phyloP scores from a whole-genome alignment of 2,888 invertebrate genomes.

The Euspilapteryx auroguttella region DNA sequence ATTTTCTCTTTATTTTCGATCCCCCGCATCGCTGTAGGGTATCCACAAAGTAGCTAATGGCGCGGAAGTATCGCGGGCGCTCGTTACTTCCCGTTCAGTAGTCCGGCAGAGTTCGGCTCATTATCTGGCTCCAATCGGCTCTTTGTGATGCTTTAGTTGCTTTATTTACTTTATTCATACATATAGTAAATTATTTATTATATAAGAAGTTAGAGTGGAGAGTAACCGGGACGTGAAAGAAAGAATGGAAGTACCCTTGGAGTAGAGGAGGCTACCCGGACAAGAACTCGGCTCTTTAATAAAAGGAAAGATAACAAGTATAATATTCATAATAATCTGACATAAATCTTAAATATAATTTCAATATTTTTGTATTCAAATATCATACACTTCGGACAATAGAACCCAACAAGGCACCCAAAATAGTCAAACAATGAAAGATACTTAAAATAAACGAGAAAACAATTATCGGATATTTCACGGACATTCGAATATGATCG shows the following conservation, averaged over 20 bases:
- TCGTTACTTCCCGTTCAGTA: constrained; percentile 7
- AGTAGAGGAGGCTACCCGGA: too few species aligned
- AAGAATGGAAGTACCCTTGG: too few species aligned
- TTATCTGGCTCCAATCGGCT: constrained; percentile 46
- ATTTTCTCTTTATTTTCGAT: constrained; percentile 3
- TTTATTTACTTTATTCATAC: constrained; percentile 55
- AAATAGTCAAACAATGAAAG: background rate
- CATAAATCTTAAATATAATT: too few species aligned
- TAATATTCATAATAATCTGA: too few species aligned
- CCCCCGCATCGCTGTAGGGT: constrained; percentile 29
- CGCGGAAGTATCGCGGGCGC: constrained; percentile 44
- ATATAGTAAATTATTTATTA: too few species aligned
- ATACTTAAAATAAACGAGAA: background rate
- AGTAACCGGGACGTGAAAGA: too few species aligned
- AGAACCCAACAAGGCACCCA: too few species aligned
- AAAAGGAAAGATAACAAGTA: too few species aligned
- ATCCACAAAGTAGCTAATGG: constrained; percentile 53
- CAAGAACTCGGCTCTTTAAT: too few species aligned
- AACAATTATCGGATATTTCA: constrained; percentile 6
- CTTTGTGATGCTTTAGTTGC: constrained; percentile 42
- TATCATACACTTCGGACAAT: too few species aligned
- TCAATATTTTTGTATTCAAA: too few species aligned
- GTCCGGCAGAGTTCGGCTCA: constrained; percentile 36
- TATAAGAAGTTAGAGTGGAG: too few species aligned
- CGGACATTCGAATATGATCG: constrained; percentile 6